phyloP scores from a whole-genome alignment of 2,113 vertebrate species.

The Machaerirhynchus nigripectus region DNA sequence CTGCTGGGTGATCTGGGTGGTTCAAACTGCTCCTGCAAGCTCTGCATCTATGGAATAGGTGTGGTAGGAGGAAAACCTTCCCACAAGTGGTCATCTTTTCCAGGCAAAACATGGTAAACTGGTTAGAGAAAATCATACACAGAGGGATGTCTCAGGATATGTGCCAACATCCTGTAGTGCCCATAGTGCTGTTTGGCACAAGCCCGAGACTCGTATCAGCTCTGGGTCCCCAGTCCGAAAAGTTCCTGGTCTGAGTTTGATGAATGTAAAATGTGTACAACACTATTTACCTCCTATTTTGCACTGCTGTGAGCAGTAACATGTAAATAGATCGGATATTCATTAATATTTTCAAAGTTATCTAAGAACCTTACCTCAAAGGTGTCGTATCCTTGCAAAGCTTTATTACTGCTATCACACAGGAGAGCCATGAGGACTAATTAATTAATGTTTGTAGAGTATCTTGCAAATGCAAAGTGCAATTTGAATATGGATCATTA shows the following conservation, averaged over 20 bases:
- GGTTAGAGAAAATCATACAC: not conserved
- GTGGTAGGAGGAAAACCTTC: not conserved
- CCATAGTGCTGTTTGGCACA: not conserved
- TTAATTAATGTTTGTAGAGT: conserved; percentile 53
- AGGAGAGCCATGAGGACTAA: conserved; percentile 25
- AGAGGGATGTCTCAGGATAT: not conserved
- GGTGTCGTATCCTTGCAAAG: not conserved
- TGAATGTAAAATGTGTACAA: not conserved
- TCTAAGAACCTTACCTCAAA: conserved; percentile 16
- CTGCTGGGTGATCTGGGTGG: not conserved
- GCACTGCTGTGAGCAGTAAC: not conserved
- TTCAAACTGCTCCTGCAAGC: not conserved
- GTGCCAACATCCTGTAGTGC: not conserved
- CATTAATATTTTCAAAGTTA: conserved; percentile 8
- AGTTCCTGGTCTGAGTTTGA: not conserved
- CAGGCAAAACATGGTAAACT: not conserved
- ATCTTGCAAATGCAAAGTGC: conserved; percentile 16
- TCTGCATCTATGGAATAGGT: not conserved
- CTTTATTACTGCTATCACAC: conserved; percentile 38
- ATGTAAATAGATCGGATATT: not conserved
- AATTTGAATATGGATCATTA: conserved; percentile 39
- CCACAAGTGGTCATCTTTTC: not conserved
- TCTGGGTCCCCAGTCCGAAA: not conserved
- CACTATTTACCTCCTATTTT: not conserved
- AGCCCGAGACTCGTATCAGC: not conserved